A percentile compares a stretch with the other conserved stretches of the same genome.
Conservation (phyloP, 2,888 invertebrate genomes). For the Ochlodes sylvanus region DNA sequence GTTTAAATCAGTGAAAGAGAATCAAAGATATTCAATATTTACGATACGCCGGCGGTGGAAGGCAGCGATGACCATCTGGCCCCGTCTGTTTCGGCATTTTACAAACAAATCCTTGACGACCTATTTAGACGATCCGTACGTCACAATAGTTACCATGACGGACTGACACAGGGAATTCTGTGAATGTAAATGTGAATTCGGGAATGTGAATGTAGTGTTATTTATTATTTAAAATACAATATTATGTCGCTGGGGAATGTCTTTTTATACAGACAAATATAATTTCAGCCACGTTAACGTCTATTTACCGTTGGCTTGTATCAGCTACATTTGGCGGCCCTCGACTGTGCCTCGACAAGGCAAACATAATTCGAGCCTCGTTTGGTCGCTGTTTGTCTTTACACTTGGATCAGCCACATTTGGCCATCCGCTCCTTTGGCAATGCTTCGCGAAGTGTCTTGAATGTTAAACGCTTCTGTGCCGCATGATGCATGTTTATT, state of each 20-base stretch:
- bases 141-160: too few relatives aligned
- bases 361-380: conserved; percentile 8
- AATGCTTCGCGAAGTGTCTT: conserved; percentile 14
- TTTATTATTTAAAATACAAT: too few relatives aligned
- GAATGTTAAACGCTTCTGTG: conserved; percentile 14
- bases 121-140: too few relatives aligned
- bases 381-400: conserved; percentile 9
- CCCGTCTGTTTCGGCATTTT: too few relatives aligned
- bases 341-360: not conserved
- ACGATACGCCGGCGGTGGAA: too few relatives aligned
- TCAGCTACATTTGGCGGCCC: not conserved
- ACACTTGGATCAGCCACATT: conserved; percentile 15
- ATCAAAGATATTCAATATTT: too few relatives aligned
- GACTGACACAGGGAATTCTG: too few relatives aligned
- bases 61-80: too few relatives aligned
- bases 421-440: conserved; percentile 17
- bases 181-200: too few relatives aligned
- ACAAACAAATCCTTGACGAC: too few relatives aligned
- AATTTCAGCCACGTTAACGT: not conserved
- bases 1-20: too few relatives aligned
- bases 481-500: conserved; percentile 21
- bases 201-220: too few relatives aligned
- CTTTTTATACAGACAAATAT: not conserved
- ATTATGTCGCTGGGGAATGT: not conserved
- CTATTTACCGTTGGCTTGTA: not conserved